Evolutionary conservation across 2,888 invertebrate genomes (phyloP).

Genomic region (Meiosimyza decipiens): DNA sequence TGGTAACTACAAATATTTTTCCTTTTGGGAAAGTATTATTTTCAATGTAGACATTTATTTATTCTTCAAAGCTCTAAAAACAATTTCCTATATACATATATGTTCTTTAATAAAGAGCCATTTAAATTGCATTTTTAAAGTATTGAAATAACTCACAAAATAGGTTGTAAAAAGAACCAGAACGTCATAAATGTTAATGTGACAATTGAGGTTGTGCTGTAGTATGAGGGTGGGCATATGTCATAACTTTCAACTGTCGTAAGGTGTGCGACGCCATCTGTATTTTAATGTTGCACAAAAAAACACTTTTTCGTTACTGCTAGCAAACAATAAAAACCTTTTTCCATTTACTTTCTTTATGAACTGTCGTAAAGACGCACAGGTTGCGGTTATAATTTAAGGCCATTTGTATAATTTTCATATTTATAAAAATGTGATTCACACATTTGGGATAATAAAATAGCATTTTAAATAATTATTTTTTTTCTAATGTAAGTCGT

Average conservation of each 20-base stretch:
- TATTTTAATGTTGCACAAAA: constrained; percentile 37
- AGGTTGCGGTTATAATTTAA: constrained; percentile 29
- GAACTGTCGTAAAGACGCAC: constrained; percentile 34
- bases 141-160: constrained; percentile 42
- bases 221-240: constrained; percentile 26
- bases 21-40: neutral
- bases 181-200: constrained; percentile 53
- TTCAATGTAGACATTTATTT: neutral
- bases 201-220: constrained; percentile 37
- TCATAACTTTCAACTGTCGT: constrained; percentile 45
- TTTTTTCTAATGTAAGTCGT: constrained; percentile 2
- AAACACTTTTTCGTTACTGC: neutral
- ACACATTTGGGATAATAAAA: constrained; percentile 44
- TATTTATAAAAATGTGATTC: constrained; percentile 47
- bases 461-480: constrained; percentile 43
- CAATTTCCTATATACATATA: no score
- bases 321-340: constrained; percentile 15
- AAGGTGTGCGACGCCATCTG: constrained; percentile 44
- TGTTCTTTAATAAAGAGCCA: constrained; percentile 14
- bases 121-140: constrained; percentile 29
- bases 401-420: constrained; percentile 49
- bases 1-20: no score
- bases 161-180: constrained; percentile 45
- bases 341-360: constrained; percentile 42
- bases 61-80: neutral